Percentiles rank a stretch among this genome's conserved stretches.
These are phyloP conservation scores for Taurulus bubalis DNA, from an alignment of 2,113 vertebrate species.

Conservation along the genomic window DNA sequence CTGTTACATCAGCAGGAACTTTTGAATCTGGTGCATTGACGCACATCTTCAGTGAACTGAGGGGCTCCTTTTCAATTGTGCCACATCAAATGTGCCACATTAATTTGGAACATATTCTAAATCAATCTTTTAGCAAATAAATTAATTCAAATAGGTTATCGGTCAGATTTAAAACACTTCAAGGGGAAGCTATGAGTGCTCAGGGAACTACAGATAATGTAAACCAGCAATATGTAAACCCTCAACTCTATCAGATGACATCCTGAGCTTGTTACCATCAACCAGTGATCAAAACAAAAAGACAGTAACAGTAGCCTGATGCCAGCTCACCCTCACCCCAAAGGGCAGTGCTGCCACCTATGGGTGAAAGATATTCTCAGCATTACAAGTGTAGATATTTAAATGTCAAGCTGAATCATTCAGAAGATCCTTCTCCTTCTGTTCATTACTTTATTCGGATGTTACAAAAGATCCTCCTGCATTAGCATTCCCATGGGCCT, in stretches of 20 bases:
- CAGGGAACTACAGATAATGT: conserved; percentile 9
- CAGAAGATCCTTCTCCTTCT: not conserved
- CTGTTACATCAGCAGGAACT: conserved; percentile 63
- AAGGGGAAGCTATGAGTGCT: conserved; percentile 17
- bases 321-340: not conserved
- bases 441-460: not conserved
- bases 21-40: conserved; percentile 35
- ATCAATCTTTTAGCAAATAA: not conserved
- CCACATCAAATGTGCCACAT: too few relatives aligned
- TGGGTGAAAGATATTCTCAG: conserved; percentile 17
- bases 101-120: not conserved
- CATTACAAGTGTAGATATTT: not conserved
- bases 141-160: not conserved
- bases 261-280: conserved; percentile 41
- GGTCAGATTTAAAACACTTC: conserved; percentile 20
- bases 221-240: conserved; percentile 50
- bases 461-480: not conserved
- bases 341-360: conserved; percentile 71
- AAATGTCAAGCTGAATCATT: not conserved
- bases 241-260: conserved; percentile 48
- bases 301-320: not conserved
- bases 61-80: not conserved
- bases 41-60: conserved; percentile 14
- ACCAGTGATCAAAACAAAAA: conserved; percentile 42
- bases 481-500: not conserved